Evolutionary conservation across 30 jellyfish, hydroid and myxozoan species (phyloP).

Genomic region (Rhopilema esculentum): DNA sequence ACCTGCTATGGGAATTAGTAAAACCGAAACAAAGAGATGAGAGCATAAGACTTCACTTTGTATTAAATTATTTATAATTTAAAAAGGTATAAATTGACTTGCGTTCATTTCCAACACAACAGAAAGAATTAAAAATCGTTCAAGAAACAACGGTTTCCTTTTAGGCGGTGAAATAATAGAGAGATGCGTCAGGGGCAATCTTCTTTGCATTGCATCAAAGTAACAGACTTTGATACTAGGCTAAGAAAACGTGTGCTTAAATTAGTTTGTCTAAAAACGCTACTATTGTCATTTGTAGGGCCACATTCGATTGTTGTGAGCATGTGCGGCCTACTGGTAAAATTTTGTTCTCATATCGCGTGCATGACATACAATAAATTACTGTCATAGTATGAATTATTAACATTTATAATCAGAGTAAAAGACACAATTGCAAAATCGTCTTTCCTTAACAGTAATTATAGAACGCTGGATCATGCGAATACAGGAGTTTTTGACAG

Average conservation of each 20-base stretch:
- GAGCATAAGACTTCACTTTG: not conserved
- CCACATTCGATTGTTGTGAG: no score
- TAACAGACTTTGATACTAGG: no score
- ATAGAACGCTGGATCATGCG: not conserved
- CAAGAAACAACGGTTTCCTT: not conserved
- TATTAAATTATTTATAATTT: no score
- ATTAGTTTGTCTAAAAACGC: no score
- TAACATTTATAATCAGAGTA: not conserved
- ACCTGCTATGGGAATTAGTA: not conserved
- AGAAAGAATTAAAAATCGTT: not conserved
- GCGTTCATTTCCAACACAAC: not conserved
- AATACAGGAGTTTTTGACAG: not conserved
- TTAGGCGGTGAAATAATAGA: not conserved
- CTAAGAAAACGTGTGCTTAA: no score
- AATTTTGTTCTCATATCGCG: not conserved
- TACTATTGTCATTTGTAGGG: no score
- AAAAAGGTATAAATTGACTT: not conserved
- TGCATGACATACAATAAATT: not conserved
- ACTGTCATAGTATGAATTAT: not conserved
- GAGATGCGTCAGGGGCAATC: no score
- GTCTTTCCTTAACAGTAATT: not conserved
- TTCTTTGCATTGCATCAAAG: no score
- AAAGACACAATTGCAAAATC: not conserved
- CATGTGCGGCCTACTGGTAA: no score
- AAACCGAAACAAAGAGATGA: not conserved